Evolutionary conservation across 2,113 vertebrate species (phyloP).

Genomic region (Etheostoma spectabile): DNA sequence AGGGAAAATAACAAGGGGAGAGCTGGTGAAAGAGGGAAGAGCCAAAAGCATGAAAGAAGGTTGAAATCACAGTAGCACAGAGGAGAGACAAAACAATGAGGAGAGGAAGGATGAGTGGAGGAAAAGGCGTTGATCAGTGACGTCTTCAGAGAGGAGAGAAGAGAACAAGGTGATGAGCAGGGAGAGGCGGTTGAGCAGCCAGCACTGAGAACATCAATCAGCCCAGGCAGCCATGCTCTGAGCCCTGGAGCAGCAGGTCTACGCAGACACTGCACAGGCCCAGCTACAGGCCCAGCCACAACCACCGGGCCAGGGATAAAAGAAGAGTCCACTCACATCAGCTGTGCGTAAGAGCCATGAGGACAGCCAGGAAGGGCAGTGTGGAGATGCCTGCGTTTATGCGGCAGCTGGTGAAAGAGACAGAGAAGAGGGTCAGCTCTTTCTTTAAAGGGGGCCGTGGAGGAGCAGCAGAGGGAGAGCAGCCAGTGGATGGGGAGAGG

Average conservation of each 20-base stretch:
- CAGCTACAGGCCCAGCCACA: constrained; percentile 55
- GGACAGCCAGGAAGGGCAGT: constrained; percentile 80
- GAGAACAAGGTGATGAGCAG: constrained; percentile 65
- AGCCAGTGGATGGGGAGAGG: constrained; percentile 68
- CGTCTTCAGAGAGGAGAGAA: constrained; percentile 58
- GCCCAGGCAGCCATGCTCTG: constrained; percentile 75
- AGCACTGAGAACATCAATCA: constrained; percentile 64
- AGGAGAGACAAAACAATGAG: constrained; percentile 55
- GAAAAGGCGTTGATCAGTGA: constrained; percentile 56
- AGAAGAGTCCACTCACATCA: constrained; percentile 29
- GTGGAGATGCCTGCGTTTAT: constrained; percentile 86
- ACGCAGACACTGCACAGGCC: constrained; percentile 63
- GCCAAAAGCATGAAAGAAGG: constrained; percentile 76
- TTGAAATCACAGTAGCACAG: constrained; percentile 70
- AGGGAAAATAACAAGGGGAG: constrained; percentile 74
- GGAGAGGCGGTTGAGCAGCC: constrained; percentile 61
- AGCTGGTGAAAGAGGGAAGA: constrained; percentile 73
- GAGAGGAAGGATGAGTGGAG: constrained; percentile 58
- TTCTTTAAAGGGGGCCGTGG: constrained; percentile 84
- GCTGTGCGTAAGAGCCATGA: constrained; percentile 69
- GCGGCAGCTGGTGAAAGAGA: constrained; percentile 85
- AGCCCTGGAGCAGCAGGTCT: constrained; percentile 71
- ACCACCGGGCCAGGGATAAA: constrained; percentile 35
- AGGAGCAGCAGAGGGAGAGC: constrained; percentile 75
- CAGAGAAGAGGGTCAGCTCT: constrained; percentile 83